Conservation (phyloP, 1,140 invertebrate genomes). For the Thaumetopoea pityocampa region DNA sequence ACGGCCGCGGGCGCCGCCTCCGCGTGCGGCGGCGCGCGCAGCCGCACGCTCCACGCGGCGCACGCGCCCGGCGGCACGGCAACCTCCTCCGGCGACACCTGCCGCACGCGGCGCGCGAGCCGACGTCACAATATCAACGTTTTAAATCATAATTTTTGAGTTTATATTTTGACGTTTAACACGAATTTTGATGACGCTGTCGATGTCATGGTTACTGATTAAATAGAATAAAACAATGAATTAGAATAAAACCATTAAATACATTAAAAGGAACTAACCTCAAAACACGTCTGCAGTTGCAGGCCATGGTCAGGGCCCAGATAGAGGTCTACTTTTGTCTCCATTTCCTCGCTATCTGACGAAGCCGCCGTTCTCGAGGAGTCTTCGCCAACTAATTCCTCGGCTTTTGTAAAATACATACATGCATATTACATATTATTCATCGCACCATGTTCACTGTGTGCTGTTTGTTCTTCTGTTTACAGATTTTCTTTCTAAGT, state of each 20-base stretch:
- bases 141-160: neutral
- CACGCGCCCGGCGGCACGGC: slow-evolving; percentile 10
- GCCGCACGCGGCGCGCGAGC: too few relatives aligned
- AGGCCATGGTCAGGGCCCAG: slow-evolving; percentile 31
- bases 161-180: neutral
- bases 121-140: neutral
- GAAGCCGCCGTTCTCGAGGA: neutral
- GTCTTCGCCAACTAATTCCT: slow-evolving; percentile 2
- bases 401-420: slow-evolving; percentile 8
- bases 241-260: neutral
- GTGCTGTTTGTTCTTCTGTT: too few relatives aligned
- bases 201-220: too few relatives aligned
- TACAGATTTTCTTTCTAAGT: too few relatives aligned
- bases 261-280: slow-evolving; percentile 12
- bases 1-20: slow-evolving; percentile 16
- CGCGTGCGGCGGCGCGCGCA: slow-evolving; percentile 4
- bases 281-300: slow-evolving; percentile 22
- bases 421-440: neutral
- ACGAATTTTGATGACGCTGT: too few relatives aligned
- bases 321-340: slow-evolving; percentile 34
- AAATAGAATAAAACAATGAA: neutral
- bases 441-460: too few relatives aligned
- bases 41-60: slow-evolving; percentile 14
- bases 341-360: slow-evolving; percentile 21
- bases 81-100: slow-evolving; percentile 25